Evolutionary conservation across 2,888 invertebrate species (phyloP).

Genomic region (Cryptophagus acutangulus): DNA sequence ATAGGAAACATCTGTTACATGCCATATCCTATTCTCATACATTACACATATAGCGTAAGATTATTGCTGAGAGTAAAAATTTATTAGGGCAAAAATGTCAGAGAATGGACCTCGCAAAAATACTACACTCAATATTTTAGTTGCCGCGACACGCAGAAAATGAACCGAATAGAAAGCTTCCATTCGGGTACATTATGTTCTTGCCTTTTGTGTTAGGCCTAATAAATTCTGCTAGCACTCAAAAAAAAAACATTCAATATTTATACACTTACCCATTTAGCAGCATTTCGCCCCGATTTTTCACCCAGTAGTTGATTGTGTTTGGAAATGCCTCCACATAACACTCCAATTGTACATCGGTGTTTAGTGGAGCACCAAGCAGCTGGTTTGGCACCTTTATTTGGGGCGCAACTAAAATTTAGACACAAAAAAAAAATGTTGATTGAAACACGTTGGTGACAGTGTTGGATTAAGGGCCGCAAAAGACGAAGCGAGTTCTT

Average conservation of each 20-base stretch:
- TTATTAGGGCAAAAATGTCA: slow-evolving; percentile 1
- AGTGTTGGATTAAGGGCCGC: too few relatives aligned
- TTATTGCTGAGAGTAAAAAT: slow-evolving; percentile 1
- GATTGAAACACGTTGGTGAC: too few relatives aligned
- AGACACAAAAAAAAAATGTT: too few relatives aligned
- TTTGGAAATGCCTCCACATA: slow-evolving; percentile 83
- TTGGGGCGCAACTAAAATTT: slow-evolving; percentile 78
- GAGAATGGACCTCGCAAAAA: slow-evolving; percentile 12
- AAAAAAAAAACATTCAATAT: too few relatives aligned
- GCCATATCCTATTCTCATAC: slow-evolving; percentile 1
- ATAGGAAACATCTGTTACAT: background rate
- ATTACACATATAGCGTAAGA: too few relatives aligned
- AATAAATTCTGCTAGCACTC: too few relatives aligned
- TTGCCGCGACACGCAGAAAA: slow-evolving; percentile 19
- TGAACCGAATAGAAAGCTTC: too few relatives aligned
- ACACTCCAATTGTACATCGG: slow-evolving; percentile 81
- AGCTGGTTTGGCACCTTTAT: slow-evolving; percentile 87
- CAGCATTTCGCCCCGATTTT: slow-evolving; percentile 74
- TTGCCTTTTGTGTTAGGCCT: too few relatives aligned
- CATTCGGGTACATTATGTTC: too few relatives aligned
- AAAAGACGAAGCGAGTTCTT: too few relatives aligned
- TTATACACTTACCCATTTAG: slow-evolving; percentile 78
- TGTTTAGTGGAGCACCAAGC: slow-evolving; percentile 79
- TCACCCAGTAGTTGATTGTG: slow-evolving; percentile 76
- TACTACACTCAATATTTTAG: slow-evolving; percentile 20